Conservation (phyloP, 2,888 invertebrate genomes). For the Drosophila fungiperda region DNA sequence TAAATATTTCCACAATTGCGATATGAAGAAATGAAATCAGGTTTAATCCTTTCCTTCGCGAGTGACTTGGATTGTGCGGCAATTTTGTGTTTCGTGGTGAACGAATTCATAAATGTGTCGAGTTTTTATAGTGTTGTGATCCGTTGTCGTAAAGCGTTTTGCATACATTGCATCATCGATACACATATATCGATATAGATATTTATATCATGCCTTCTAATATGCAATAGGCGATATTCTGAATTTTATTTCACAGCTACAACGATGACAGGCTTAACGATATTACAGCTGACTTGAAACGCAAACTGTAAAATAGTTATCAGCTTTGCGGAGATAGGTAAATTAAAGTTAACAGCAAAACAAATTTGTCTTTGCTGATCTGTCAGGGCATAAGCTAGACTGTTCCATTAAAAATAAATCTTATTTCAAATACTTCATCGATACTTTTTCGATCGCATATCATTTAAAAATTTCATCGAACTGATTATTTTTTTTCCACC, state of each 20-base stretch:
- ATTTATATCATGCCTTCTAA: not conserved
- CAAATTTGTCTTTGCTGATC: not conserved
- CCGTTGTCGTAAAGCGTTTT: not conserved
- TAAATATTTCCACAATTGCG: not conserved
- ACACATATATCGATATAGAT: not conserved
- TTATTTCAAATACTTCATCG: not conserved
- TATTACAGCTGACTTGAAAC: not conserved
- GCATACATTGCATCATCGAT: constrained; percentile 1
- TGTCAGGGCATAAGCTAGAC: not conserved
- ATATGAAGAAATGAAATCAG: not conserved
- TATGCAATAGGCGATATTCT: not conserved
- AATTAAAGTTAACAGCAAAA: not conserved
- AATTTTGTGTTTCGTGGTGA: not conserved
- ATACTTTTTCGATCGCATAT: not conserved
- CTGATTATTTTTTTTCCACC: not conserved
- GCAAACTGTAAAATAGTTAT: not conserved
- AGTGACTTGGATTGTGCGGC: not conserved
- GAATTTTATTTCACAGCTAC: not conserved
- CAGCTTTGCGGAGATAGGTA: not conserved
- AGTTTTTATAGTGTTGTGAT: not conserved
- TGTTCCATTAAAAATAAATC: not conserved
- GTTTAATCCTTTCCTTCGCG: not conserved
- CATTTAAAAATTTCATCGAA: not conserved
- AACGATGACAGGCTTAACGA: not conserved
- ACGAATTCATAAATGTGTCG: constrained; percentile 1